Evolutionary conservation across 2,113 vertebrate genomes (phyloP).

Genomic region (Triplophysa rosa): DNA sequence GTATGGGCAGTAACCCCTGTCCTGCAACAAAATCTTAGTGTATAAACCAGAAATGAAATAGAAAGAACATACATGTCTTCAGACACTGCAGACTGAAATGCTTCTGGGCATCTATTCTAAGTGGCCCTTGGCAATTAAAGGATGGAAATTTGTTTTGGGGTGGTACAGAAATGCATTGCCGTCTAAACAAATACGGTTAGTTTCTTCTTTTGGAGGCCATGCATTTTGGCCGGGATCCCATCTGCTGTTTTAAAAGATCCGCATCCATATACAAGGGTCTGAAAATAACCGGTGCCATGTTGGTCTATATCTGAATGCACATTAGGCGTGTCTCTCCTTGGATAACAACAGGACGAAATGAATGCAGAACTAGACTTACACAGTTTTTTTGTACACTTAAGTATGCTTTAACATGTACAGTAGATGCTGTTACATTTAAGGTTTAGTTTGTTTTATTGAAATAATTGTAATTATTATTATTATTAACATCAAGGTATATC

Average conservation of each 20-base stretch:
- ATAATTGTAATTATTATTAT: neutral
- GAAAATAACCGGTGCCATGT: constrained; percentile 64
- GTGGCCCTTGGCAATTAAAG: constrained; percentile 32
- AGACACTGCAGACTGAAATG: neutral
- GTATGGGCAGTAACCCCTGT: neutral
- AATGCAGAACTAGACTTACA: neutral
- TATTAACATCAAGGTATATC: neutral
- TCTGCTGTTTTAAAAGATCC: constrained; percentile 64
- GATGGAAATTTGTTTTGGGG: constrained; percentile 56
- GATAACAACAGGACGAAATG: neutral
- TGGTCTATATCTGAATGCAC: constrained; percentile 58
- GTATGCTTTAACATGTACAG: neutral
- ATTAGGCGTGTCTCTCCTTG: neutral
- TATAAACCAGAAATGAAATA: neutral
- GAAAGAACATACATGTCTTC: neutral
- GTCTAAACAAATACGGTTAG: constrained; percentile 58
- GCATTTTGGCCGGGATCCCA: constrained; percentile 67
- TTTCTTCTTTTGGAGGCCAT: constrained; percentile 59
- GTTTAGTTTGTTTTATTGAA: neutral
- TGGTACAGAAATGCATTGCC: constrained; percentile 51
- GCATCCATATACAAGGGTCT: constrained; percentile 57
- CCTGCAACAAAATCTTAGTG: neutral
- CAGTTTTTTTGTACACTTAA: neutral
- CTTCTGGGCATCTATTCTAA: constrained; percentile 41
- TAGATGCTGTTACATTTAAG: neutral